A percentile compares a stretch with the other conserved stretches of the same genome.
phyloP scores from a whole-genome alignment of 35 echinoderm and acorn worm species.

The Apostichopus parvimensis region DNA sequence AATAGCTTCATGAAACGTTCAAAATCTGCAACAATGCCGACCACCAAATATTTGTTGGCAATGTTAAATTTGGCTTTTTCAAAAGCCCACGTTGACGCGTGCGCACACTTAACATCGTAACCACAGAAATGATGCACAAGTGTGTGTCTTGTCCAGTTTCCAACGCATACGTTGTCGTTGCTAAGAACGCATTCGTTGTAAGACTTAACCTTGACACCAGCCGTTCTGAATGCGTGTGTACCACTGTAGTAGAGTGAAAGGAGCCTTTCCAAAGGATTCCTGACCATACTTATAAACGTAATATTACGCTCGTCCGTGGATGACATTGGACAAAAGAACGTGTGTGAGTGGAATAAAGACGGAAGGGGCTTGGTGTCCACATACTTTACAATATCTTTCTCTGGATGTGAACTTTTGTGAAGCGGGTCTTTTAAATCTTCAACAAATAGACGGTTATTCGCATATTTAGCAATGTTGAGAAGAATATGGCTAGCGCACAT shows the following conservation, averaged over 20 bases:
- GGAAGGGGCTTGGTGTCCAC: conserved; percentile 3
- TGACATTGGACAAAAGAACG: background rate
- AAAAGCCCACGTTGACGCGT: conserved; percentile 35
- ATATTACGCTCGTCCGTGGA: conserved; percentile 1
- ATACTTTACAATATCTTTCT: conserved; percentile 19
- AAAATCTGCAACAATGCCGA: conserved; percentile 33
- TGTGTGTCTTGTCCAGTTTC: conserved; percentile 33
- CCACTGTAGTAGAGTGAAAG: conserved; percentile 22
- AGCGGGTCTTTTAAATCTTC: conserved; percentile 49
- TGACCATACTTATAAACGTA: conserved; percentile 36
- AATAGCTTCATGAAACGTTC: conserved; percentile 32
- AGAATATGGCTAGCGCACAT: conserved; percentile 40
- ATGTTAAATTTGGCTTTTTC: conserved; percentile 20
- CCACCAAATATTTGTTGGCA: conserved; percentile 15
- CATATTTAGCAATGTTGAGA: conserved; percentile 43
- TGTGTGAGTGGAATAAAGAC: conserved; percentile 36
- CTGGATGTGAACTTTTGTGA: conserved; percentile 35
- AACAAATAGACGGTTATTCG: conserved; percentile 31
- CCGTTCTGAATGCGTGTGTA: conserved; percentile 3
- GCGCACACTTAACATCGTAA: background rate
- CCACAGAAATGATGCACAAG: conserved; percentile 48
- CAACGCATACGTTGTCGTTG: conserved; percentile 17
- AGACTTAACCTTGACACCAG: conserved; percentile 18
- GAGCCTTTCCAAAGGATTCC: conserved; percentile 37
- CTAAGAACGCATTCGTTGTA: conserved; percentile 24